Base-by-base conservation (phyloP, 2,113 vertebrate species). In the Peromyscus leucopus region DNA sequence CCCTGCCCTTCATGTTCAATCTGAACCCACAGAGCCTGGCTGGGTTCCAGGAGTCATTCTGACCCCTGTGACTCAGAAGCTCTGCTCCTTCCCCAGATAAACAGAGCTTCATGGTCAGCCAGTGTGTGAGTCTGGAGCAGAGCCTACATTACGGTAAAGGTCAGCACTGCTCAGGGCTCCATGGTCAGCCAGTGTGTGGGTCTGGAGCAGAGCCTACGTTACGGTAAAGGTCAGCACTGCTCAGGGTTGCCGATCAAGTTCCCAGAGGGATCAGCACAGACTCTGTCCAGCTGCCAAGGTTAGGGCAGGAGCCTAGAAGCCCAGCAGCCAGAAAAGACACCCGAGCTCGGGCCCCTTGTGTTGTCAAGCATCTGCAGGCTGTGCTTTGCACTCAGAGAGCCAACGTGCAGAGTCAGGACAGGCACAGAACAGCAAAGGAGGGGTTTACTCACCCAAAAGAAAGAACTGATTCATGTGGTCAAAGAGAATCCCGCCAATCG, bases 401-500 rank as follows among this genome's bases (percentile, higher is more conserved):
- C 33, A 96, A 84, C n/a, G 2, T 22, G 7, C 13, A 42, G 91
- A 87, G 51, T 75, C 51, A 67, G 36, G 1, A 55, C 63, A 84
- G 51, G 74, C 59, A 85, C 10, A 84, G 48, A 67, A 24, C 87
- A 61, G n/a, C 59, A 42, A 82, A 89, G 89, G 24, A 4, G 10
- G 21, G 26, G 9, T 90, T 89, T 90, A 98, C 99, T 98, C 98
- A 99, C 99, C 99, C 36, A 99, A 98, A 91, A 99, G 99, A 2
- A 99, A 98, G 24, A 98, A 96, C 7, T 99, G 98, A 97, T 99
- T 99, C 98, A 99, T 97, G 95, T 71, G 98, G 96, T 99, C 99
- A 80, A 99, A 99, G 71, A 99, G 99, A 75, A 99, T 7, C 42
- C 99, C 99, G 15, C 99, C 99, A 22, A 99, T 0, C 69, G 99